These are phyloP conservation scores for Shinisaurus crocodilurus DNA, from an alignment of 2,113 vertebrate species.

Conservation along the genomic window DNA sequence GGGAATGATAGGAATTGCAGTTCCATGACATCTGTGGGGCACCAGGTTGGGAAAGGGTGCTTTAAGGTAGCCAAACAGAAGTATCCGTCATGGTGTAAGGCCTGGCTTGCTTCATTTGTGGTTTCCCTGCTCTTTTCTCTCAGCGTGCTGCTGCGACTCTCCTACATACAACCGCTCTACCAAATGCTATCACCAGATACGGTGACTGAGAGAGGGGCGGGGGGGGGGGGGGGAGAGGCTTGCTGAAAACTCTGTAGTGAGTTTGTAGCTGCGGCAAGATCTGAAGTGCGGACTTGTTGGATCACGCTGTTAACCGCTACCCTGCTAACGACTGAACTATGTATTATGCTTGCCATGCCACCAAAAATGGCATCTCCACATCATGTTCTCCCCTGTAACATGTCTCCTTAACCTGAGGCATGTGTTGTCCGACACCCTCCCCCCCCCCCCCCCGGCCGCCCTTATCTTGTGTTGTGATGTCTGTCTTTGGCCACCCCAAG, in stretches of 20 bases:
- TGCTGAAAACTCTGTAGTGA: background rate
- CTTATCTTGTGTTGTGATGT: background rate
- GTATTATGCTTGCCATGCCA: background rate
- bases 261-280: background rate
- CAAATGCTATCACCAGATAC: no score
- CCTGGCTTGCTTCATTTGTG: background rate
- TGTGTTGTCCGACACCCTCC: no score
- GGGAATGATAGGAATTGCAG: no score
- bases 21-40: no score
- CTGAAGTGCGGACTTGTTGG: no score
- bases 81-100: background rate
- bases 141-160: background rate
- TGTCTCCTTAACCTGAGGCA: no score
- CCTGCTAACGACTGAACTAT: background rate
- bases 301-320: no score
- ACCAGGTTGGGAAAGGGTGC: no score
- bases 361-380: background rate
- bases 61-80: background rate
- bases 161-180: no score
- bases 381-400: background rate
- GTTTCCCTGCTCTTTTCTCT: background rate
- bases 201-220: background rate
- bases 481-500: background rate
- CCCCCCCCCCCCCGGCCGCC: no score
- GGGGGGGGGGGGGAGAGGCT: background rate